Evolutionary conservation across 2,888 invertebrate genomes (phyloP), one percentile per base, ranked within the genome.

Genomic region (Actias luna): DNA sequence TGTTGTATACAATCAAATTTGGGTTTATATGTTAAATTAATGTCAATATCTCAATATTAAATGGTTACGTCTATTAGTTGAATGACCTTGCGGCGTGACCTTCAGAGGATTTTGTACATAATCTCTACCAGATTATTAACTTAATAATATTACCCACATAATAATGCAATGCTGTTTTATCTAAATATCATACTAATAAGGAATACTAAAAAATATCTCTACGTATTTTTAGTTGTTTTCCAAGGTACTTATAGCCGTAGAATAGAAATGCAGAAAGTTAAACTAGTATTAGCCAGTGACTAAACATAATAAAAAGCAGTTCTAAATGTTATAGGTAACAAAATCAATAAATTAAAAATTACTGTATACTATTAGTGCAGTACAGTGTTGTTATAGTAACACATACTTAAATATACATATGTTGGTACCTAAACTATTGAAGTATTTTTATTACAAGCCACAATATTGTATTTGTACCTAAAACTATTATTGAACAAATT

Each of bases 1-100:
- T 12, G 12, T 50, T 50, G 2, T 25, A 12, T 50, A 50, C 5
- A 50, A 25, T 16, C 12, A 10, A 39, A 39, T 2, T 16, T 12
- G 2, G 8, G 25, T 50, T 25, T 22, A 50, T 50, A 50, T 42
- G 18, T 5, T 42, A 42, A 42, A 5, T n/a, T n/a, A n/a, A n/a
- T 50, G 25, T 50, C 25, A 10, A 3, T 25, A 50, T 25, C 25
- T 25, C 12, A 25, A 22, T 5, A 16, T 2, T 22, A 25, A 50
- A 22, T 25, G 25, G 46, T 50, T 3, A 25, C 12, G 46, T 3
- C 10, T 22, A 25, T 50, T 50, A 50, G 60, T 62, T 65, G 65
- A 59, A 63, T 69, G 73, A 73, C 75, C 71, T 74, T 75, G 67
- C 62, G 59, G 46, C 57, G 50, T 60, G 71, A 74, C 75, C 72